phyloP scores from a whole-genome alignment of 2,797 vertebrate species.

The Aselliscus stoliczkanus region DNA sequence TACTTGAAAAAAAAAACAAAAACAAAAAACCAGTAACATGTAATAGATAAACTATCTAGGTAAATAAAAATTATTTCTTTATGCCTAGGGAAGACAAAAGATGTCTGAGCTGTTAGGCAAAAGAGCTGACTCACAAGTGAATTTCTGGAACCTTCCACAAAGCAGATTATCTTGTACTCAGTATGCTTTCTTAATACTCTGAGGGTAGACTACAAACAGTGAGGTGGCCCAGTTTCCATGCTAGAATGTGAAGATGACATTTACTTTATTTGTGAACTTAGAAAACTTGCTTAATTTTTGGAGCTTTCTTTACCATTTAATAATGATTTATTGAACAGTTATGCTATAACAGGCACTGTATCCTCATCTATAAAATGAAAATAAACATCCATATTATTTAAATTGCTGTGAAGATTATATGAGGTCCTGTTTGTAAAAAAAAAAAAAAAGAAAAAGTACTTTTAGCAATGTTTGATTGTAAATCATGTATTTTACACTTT shows the following conservation, averaged over 20 bases:
- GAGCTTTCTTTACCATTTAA: neutral
- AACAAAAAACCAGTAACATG: neutral
- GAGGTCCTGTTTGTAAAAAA: neutral
- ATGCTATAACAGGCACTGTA: neutral
- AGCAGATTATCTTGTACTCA: neutral
- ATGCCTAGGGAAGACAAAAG: neutral
- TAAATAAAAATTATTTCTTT: neutral
- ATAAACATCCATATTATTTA: neutral
- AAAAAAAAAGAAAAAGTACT: neutral
- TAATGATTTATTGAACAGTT: neutral
- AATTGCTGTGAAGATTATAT: neutral
- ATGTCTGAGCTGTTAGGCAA: neutral
- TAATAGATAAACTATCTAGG: neutral
- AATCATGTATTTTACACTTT: neutral
- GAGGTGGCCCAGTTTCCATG: neutral
- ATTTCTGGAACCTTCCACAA: neutral
- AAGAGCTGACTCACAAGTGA: neutral
- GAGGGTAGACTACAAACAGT: neutral
- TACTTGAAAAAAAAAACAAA: neutral
- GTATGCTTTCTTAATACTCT: rapidly evolving
- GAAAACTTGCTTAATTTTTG: neutral
- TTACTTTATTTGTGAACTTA: neutral
- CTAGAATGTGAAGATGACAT: neutral
- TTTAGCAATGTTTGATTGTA: neutral
- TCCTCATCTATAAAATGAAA: neutral